Conservation (phyloP, 1,140 invertebrate species). For the Apolygus lucorum region DNA sequence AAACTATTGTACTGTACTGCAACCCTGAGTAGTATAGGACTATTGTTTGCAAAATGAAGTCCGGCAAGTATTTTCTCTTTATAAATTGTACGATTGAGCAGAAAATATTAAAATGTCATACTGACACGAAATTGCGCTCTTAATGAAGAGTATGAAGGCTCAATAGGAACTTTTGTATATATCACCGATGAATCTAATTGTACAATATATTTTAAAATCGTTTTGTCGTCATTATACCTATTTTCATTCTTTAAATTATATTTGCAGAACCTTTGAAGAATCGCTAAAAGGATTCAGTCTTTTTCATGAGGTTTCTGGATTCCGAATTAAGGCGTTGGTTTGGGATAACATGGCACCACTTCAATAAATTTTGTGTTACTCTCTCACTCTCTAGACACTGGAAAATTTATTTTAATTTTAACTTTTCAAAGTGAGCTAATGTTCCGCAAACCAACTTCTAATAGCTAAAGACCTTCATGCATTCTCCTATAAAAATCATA, state of each 20-base stretch:
- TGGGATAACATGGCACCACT: background rate
- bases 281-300: conserved; percentile 28
- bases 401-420: background rate
- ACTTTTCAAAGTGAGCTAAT: background rate
- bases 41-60: conserved; percentile 25
- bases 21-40: conserved; percentile 33
- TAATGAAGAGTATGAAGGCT: conserved; percentile 32
- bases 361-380: background rate
- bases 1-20: conserved; percentile 32
- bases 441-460: conserved; percentile 11
- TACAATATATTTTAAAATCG: background rate
- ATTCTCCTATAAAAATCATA: conserved; percentile 18
- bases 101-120: conserved; percentile 26
- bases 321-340: conserved; percentile 8
- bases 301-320: conserved; percentile 18
- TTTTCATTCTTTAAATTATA: background rate
- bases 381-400: background rate
- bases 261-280: conserved; percentile 20
- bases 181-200: conserved; percentile 32
- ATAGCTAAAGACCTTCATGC: conserved; percentile 4
- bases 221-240: conserved; percentile 6
- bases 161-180: conserved; percentile 35
- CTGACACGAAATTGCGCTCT: conserved; percentile 32
- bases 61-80: conserved; percentile 22
- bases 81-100: conserved; percentile 25